Conservation (phyloP, 2,113 vertebrate species). For the Picathartes gymnocephalus region DNA sequence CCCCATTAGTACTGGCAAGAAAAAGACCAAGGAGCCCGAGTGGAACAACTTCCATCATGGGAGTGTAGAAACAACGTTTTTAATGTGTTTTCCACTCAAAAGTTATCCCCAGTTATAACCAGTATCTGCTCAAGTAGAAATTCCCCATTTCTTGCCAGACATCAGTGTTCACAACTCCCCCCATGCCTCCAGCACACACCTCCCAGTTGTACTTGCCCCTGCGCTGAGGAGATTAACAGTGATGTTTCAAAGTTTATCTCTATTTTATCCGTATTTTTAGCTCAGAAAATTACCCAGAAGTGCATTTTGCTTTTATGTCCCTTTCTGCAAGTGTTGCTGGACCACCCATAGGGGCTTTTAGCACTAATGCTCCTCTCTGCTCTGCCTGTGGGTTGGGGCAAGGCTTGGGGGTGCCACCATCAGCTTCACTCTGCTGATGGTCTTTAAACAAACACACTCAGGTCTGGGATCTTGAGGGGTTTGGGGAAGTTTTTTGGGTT, state of each 20-base stretch:
- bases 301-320: not conserved
- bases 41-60: not conserved
- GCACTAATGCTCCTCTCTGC: not conserved
- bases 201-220: not conserved
- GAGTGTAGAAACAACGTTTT: not conserved
- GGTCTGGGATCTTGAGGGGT: too few relatives aligned
- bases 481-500: not conserved
- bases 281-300: not conserved
- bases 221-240: not conserved
- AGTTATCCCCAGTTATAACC: not conserved
- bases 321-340: not conserved
- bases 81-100: not conserved
- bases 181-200: not conserved
- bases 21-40: not conserved
- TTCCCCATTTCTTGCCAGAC: not conserved
- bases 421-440: not conserved
- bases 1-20: not conserved
- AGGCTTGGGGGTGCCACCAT: not conserved
- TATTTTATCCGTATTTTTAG: not conserved
- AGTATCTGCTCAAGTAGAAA: not conserved
- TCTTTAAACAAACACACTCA: not conserved
- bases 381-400: accelerated
- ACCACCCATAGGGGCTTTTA: not conserved
- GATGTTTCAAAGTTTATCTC: not conserved
- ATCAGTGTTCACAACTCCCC: not conserved